Base-by-base conservation (phyloP, 2,797 vertebrate species). In the Cuculus canorus region DNA sequence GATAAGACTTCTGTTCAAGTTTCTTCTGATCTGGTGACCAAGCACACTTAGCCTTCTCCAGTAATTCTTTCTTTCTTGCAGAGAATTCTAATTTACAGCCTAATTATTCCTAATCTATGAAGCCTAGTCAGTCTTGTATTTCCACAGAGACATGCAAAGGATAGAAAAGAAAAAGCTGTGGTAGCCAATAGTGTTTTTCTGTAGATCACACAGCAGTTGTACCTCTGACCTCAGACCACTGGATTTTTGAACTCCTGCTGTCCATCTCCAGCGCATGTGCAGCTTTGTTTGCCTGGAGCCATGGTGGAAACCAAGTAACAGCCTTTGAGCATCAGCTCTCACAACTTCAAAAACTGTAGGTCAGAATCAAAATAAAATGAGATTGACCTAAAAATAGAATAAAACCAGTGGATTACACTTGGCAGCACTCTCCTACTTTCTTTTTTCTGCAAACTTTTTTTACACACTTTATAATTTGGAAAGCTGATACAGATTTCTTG, bases 191-290 rank as follows among this genome's bases (percentile, higher is more conserved):
- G 5, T 60, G 41, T 5, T 76, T 16, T 76, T 70, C 50, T 76
- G 13, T 64, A 8, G 15, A 45, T 76, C 11, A 17, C 25, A 15
- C 2, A 66, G 10, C 22, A 66, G 11, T 10, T 50, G 25, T 27
- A 41, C 23, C 37, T 88, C 57, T 88, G 45, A 69, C 9, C 10
- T 85, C 28, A 73, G 30, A 78, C 30, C 15, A 13, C 12, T 35
- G 65, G 24, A 8, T 68, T 37, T 21, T 39, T 48, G 45, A 77
- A 43, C 13, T 56, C 11, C 17, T 48, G 23, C 7, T 86, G 68
- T 93, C n/a, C 33, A 32, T 53, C n/a, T 57, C 60, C 53, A 47
- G 1, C 2, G 5, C 0, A 0, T 3, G 10, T 52, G 43, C 30
- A 60, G 17, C 35, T 56, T 7, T 64, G 21, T 25, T 82, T 50